A percentile compares a stretch with the other conserved stretches of the same genome.
Evolutionary conservation across 2,888 invertebrate species (phyloP).

Genomic region (Pollenia labialis): DNA sequence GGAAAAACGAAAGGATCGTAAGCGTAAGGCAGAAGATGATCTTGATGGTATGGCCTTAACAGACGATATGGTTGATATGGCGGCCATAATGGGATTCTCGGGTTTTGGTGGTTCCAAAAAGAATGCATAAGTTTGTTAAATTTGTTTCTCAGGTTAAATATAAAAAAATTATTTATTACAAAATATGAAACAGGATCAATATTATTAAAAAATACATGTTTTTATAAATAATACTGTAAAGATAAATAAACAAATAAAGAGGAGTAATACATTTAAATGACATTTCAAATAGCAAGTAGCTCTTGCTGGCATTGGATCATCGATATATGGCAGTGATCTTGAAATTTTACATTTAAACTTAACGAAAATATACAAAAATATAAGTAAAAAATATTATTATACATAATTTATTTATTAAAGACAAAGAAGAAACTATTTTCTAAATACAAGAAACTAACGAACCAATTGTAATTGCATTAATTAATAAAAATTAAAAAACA

Average conservation of each 20-base stretch:
- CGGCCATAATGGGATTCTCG: conserved; percentile 97
- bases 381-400: conserved; percentile 21
- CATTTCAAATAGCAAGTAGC: conserved; percentile 43
- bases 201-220: conserved; percentile 60
- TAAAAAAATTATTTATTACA: conserved; percentile 67
- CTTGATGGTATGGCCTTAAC: conserved; percentile 84
- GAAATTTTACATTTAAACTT: conserved; percentile 77
- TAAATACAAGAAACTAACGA: conserved; percentile 61
- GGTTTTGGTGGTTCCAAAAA: conserved; percentile 95
- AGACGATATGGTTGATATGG: conserved; percentile 89
- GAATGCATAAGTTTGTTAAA: conserved; percentile 78
- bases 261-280: conserved; percentile 13
- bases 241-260: conserved; percentile 23
- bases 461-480: conserved; percentile 67
- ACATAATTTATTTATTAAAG: conserved; percentile 31
- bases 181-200: conserved; percentile 70
- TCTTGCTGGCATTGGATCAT: conserved; percentile 79
- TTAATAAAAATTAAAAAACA: conserved; percentile 41
- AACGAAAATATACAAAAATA: conserved; percentile 11
- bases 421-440: conserved; percentile 63
- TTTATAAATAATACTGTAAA: conserved; percentile 42
- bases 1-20: conserved; percentile 95
- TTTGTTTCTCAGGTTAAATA: conserved; percentile 49
- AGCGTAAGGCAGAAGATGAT: conserved; percentile 91
- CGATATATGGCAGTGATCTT: conserved; percentile 78